Conservation (phyloP, 1,140 invertebrate genomes). For the Cherax quadricarinatus region DNA sequence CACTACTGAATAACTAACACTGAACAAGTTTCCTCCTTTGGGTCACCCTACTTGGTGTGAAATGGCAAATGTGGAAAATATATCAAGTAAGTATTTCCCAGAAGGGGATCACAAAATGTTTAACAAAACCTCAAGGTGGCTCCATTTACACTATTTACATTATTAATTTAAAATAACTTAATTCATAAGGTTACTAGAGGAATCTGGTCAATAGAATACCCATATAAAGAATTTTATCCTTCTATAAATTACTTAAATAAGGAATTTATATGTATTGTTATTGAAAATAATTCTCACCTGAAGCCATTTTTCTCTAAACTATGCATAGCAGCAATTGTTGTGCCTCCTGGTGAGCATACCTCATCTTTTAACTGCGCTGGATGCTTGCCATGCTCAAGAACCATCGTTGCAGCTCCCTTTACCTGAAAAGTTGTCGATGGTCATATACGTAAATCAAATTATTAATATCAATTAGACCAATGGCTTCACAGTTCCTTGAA, state of each 20-base stretch:
- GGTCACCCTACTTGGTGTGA: too few species aligned
- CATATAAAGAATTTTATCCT: background rate
- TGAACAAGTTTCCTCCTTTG: too few species aligned
- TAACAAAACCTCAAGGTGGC: background rate
- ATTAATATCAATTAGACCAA: too few species aligned
- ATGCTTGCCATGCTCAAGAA: slow-evolving; percentile 80
- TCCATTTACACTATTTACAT: background rate
- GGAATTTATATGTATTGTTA: too few species aligned
- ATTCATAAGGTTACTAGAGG: background rate
- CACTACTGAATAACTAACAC: too few species aligned
- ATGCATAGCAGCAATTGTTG: slow-evolving; percentile 70
- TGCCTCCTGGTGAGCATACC: slow-evolving; percentile 81
- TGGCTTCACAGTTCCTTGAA: too few species aligned
- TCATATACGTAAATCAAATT: too few species aligned
- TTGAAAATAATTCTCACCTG: background rate
- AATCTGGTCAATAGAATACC: background rate
- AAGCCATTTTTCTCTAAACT: slow-evolving; percentile 62
- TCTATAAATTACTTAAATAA: too few species aligned
- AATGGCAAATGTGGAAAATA: too few species aligned
- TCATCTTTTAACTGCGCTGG: slow-evolving; percentile 79
- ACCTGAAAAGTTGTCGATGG: slow-evolving; percentile 68
- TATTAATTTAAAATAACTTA: background rate
- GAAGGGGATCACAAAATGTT: background rate
- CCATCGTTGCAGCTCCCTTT: slow-evolving; percentile 82
- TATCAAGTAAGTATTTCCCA: too few species aligned